phyloP scores from a whole-genome alignment of 1,140 invertebrate genomes.

The Oryctes rhinoceros region DNA sequence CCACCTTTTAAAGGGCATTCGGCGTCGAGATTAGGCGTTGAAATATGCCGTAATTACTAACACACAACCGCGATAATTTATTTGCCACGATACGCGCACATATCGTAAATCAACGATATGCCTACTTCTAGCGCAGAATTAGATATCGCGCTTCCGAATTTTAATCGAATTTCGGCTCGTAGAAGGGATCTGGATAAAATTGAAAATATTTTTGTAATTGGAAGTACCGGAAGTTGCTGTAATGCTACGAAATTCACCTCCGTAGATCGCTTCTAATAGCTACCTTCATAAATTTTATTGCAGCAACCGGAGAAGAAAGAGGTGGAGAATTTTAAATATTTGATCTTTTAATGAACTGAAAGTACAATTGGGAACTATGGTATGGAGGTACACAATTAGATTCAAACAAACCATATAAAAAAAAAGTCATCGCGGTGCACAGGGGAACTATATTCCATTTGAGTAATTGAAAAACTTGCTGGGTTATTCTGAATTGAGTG shows the following conservation, averaged over 20 bases:
- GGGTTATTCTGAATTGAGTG: no score
- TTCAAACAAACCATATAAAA: no score
- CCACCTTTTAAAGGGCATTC: no score
- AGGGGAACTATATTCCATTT: no score
- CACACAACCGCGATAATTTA: background rate
- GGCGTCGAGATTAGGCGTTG: background rate
- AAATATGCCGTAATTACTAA: conserved; percentile 1
- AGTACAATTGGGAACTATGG: no score
- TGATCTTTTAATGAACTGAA: background rate
- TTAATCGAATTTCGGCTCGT: background rate
- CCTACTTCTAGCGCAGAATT: background rate
- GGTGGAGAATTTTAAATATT: background rate
- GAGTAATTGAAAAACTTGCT: no score
- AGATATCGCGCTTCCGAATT: background rate
- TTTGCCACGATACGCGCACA: background rate
- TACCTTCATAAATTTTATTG: background rate
- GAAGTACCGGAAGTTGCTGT: background rate
- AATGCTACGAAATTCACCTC: no score
- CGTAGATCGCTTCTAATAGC: background rate
- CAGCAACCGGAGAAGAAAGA: background rate
- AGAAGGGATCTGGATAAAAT: background rate
- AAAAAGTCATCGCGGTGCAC: no score
- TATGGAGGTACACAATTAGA: no score
- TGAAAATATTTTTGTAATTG: background rate
- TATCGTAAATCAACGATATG: background rate